phyloP scores from a whole-genome alignment of 1,140 invertebrate species.

The Cotesia vestalis region DNA sequence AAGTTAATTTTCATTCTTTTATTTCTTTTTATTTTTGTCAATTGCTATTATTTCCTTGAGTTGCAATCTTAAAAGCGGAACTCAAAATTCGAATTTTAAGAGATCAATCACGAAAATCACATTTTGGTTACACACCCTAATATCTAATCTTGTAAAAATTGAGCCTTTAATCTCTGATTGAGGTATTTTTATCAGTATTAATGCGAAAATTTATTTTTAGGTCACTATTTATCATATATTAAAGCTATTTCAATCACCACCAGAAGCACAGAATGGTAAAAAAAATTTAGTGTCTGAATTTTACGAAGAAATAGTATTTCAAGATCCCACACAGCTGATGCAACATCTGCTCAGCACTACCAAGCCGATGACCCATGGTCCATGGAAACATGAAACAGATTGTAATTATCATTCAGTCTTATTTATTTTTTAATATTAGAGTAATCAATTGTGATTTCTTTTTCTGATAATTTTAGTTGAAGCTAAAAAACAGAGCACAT shows the following conservation, averaged over 20 bases:
- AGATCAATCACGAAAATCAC: no score
- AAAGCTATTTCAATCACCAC: slow-evolving; percentile 88
- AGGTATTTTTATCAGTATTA: not conserved
- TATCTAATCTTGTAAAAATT: no score
- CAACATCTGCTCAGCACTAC: slow-evolving; percentile 84
- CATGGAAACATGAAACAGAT: slow-evolving; percentile 89
- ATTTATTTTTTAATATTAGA: not conserved
- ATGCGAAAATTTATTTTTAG: slow-evolving; percentile 64
- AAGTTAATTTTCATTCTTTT: no score
- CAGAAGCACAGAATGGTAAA: slow-evolving; percentile 75
- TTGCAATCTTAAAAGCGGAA: no score
- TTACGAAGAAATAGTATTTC: slow-evolving; percentile 98
- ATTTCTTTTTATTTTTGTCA: no score
- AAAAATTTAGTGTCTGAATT: slow-evolving; percentile 90
- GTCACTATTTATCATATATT: slow-evolving; percentile 96
- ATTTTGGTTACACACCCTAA: no score
- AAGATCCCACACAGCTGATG: slow-evolving; percentile 94
- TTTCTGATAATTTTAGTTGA: slow-evolving; percentile 78
- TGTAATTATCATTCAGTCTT: slow-evolving; percentile 72
- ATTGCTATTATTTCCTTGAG: no score
- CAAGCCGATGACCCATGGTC: slow-evolving; percentile 77
- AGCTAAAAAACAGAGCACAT: slow-evolving; percentile 84
- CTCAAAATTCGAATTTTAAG: no score
- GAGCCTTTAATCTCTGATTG: not conserved
- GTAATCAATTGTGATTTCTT: slow-evolving; percentile 24